A percentile compares a stretch with the other conserved stretches of the same genome.
Evolutionary conservation across 2,888 invertebrate species (phyloP).

Genomic region (Ichneumon xanthorius): DNA sequence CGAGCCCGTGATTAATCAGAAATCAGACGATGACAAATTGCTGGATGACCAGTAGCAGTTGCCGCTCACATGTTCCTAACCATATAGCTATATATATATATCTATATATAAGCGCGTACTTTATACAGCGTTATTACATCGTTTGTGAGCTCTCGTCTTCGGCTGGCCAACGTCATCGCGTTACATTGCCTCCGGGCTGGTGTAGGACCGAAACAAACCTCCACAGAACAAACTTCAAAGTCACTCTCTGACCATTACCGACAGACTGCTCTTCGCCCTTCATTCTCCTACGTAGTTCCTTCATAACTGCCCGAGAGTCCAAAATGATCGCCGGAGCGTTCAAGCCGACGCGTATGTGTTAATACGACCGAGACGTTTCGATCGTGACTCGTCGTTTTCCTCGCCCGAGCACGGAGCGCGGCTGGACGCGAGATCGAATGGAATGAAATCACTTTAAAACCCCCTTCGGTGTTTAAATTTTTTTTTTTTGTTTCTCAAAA

Average conservation of each 20-base stretch:
- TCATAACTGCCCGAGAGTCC: constrained; percentile 26
- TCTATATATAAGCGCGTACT: background rate
- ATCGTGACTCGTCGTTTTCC: constrained; percentile 31
- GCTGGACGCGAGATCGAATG: constrained; percentile 43
- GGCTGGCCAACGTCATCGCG: constrained; percentile 58
- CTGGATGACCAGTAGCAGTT: constrained; percentile 52
- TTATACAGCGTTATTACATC: constrained; percentile 52
- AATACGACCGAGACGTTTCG: constrained; percentile 48
- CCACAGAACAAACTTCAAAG: constrained; percentile 61
- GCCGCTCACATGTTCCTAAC: constrained; percentile 18
- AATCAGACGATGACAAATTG: constrained; percentile 65
- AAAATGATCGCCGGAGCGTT: constrained; percentile 40
- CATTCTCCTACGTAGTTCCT: constrained; percentile 27
- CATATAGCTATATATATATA: constrained; percentile 41
- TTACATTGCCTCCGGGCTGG: constrained; percentile 50
- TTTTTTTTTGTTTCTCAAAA: constrained; percentile 14
- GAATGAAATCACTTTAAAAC: constrained; percentile 52
- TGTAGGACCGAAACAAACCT: constrained; percentile 36
- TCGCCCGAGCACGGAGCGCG: constrained; percentile 3
- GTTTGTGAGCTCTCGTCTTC: constrained; percentile 58
- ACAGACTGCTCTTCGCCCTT: constrained; percentile 45
- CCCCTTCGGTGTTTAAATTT: background rate
- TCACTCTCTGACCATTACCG: constrained; percentile 64
- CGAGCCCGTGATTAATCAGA: constrained; percentile 57
- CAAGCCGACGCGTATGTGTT: constrained; percentile 44